Evolutionary conservation across 2,797 vertebrate species (phyloP).

Genomic region (Spheniscus humboldti): DNA sequence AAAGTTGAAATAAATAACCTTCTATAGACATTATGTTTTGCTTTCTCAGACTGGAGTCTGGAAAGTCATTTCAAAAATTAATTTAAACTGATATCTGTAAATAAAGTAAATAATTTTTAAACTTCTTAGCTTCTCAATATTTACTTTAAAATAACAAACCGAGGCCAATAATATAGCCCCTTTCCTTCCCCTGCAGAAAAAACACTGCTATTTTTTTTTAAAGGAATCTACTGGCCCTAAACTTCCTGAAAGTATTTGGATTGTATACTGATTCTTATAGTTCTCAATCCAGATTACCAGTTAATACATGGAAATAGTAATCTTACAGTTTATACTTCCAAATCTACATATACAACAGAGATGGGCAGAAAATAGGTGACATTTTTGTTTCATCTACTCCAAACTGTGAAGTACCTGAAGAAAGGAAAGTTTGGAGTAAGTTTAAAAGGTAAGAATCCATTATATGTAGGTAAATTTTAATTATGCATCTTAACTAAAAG

Average conservation of each 20-base stretch:
- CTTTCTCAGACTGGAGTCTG: neutral
- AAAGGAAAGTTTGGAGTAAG: neutral
- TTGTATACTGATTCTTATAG: neutral
- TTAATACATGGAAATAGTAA: neutral
- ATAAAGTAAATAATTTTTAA: neutral
- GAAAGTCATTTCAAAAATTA: neutral
- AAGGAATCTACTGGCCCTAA: neutral
- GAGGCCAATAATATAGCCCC: neutral
- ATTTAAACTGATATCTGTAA: neutral
- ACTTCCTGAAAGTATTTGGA: neutral
- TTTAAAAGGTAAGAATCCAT: neutral
- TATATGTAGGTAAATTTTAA: neutral
- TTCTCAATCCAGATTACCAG: neutral
- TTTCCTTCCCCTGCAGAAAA: neutral
- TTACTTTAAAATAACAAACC: neutral
- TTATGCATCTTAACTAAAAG: neutral
- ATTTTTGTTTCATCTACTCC: neutral
- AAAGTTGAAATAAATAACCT: neutral
- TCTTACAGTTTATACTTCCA: neutral
- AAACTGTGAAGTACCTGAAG: neutral
- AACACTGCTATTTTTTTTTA: rapidly evolving
- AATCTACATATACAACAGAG: neutral
- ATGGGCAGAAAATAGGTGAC: neutral
- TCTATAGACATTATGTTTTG: neutral
- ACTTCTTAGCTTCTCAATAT: neutral